phyloP scores from a whole-genome alignment of 2,797 vertebrate genomes.

The Urocyon cinereoargenteus region DNA sequence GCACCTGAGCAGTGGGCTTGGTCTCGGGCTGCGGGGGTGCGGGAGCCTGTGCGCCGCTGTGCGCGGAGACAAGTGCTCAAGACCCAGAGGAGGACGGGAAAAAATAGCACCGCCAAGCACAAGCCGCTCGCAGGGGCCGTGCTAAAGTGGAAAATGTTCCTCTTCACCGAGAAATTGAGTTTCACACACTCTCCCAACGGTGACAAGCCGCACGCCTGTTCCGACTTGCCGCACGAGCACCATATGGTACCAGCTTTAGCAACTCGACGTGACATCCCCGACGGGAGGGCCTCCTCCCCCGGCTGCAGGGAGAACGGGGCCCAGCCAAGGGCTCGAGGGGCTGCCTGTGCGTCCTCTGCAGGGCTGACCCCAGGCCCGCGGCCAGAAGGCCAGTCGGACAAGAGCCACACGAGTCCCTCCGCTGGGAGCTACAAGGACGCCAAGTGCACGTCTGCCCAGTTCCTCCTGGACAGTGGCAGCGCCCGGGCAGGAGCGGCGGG shows the following conservation, averaged over 20 bases:
- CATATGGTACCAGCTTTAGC: constrained; percentile 85
- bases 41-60: accelerated
- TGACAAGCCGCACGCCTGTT: constrained; percentile 86
- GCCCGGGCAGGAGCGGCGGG: accelerated
- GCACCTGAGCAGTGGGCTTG: neutral
- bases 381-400: constrained; percentile 53
- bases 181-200: constrained; percentile 86
- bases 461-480: accelerated
- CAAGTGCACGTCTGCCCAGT: neutral
- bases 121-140: constrained; percentile 78
- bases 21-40: neutral
- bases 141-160: constrained; percentile 84
- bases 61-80: neutral
- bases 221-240: constrained; percentile 81
- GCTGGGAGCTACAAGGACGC: neutral
- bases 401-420: neutral
- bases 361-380: neutral
- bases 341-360: constrained; percentile 45
- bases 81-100: constrained; percentile 67
- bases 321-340: neutral
- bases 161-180: constrained; percentile 86
- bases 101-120: constrained; percentile 69
- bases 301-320: neutral
- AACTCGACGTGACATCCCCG: constrained; percentile 57
- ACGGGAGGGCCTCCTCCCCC: neutral